A percentile compares a stretch with the other conserved stretches of the same genome.
These are phyloP conservation scores for Drosophila prolongata DNA, from an alignment of 2,888 invertebrate genomes.

Conservation along the genomic window DNA sequence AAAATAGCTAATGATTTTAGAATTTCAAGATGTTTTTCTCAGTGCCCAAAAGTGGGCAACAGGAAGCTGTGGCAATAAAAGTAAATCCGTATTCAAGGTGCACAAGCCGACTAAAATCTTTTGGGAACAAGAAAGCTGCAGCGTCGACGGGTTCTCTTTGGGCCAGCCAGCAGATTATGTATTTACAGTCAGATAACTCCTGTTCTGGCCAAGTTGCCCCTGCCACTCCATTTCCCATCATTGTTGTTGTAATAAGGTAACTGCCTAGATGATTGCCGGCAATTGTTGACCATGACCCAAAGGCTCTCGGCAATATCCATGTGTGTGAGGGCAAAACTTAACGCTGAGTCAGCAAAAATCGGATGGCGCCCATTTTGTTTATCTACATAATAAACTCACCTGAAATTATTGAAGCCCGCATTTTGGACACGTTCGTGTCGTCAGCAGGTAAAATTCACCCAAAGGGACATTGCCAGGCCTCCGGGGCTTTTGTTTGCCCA, in stretches of 20 bases:
- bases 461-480: conserved; percentile 14
- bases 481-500: conserved; percentile 26
- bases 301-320: conserved; percentile 23
- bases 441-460: conserved; percentile 47
- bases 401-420: conserved; percentile 77
- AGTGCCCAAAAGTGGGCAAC: conserved; percentile 18
- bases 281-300: conserved; percentile 66
- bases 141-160: conserved; percentile 34
- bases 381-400: conserved; percentile 76
- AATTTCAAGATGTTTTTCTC: not conserved
- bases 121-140: conserved; percentile 45
- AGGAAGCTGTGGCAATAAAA: conserved; percentile 69
- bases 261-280: conserved; percentile 75
- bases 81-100: conserved; percentile 73
- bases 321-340: conserved; percentile 51
- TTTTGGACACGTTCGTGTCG: conserved; percentile 61
- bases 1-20: too few relatives aligned
- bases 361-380: conserved; percentile 68
- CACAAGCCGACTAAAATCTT: conserved; percentile 48
- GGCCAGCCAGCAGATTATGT: conserved; percentile 67
- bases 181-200: conserved; percentile 77
- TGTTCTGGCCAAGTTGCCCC: conserved; percentile 66
- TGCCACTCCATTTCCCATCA: not conserved
- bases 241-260: conserved; percentile 70
- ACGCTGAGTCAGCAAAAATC: conserved; percentile 67